Percentiles rank a stretch among this genome's conserved stretches.
These are phyloP conservation scores for Platysternon megacephalum DNA, from an alignment of 2,113 vertebrate species.

Conservation along the genomic window DNA sequence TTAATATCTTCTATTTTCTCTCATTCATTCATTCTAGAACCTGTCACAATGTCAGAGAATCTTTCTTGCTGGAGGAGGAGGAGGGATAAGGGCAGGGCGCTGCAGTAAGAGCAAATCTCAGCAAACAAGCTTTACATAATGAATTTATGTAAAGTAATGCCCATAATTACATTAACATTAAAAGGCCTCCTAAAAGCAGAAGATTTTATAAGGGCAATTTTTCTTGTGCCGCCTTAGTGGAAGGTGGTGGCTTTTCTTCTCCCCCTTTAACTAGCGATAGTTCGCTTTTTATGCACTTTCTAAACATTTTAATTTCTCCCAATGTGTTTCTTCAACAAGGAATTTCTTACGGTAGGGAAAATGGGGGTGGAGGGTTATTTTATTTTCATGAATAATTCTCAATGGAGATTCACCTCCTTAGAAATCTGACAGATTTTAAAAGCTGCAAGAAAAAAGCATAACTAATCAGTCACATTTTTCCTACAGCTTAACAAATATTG, in stretches of 20 bases:
- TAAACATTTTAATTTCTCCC: conserved; percentile 36
- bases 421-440: conserved; percentile 40
- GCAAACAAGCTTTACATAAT: neutral
- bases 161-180: conserved; percentile 45
- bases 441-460: conserved; percentile 16
- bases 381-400: conserved; percentile 54
- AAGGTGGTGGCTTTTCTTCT: conserved; percentile 16
- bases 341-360: conserved; percentile 4
- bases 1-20: neutral
- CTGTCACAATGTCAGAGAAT: neutral
- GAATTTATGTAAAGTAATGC: neutral
- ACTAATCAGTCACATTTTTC: conserved; percentile 47
- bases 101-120: neutral
- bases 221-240: neutral
- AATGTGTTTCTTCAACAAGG: conserved; percentile 29
- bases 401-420: conserved; percentile 47
- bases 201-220: neutral
- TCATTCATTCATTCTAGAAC: neutral
- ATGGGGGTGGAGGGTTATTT: neutral
- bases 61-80: neutral
- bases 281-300: conserved; percentile 39
- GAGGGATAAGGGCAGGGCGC: neutral
- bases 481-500: conserved; percentile 40
- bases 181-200: neutral
- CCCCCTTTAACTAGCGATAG: neutral